Evolutionary conservation across 2,797 vertebrate genomes (phyloP), one percentile per base, ranked within the genome.

Genomic region (Danio choprae): DNA sequence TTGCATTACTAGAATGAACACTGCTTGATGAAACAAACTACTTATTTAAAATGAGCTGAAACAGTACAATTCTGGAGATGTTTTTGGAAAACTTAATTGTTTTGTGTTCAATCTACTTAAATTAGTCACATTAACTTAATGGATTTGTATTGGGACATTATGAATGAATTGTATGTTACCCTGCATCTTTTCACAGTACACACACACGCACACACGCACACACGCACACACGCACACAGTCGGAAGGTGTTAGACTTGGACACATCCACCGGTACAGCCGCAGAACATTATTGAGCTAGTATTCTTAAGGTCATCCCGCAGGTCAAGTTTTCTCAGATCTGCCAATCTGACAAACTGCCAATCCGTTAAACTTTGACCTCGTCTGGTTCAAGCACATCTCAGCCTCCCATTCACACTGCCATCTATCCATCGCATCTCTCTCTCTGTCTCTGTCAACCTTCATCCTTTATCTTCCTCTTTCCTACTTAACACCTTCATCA

Each of bases 301-400:
- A 59, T 13, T 50, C 80, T 18, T 12, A 1, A 51, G 81, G 85
- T 86, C 85, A n/a, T 6, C 2, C 12, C 51, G 6, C 16, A 16
- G 83, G 84, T 89, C 86, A 88, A 87, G 50, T 81, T 79, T 56
- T 86, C 64, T 60, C 48, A 87, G 82, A 79, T 53, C 80, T 50
- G 9, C 76, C 84, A 87, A 85, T 89, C 87, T 82, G 67, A 84
- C 84, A 80, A 74, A 85, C 68, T 55, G 38, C 51, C 51, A 22
- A 46, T 48, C 8, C 16, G 67, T 65, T 87, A 84, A 84, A 84
- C 88, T 88, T 56, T 87, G 87, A 87, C 89, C 87, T 69, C 9
- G 50, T 62, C 38, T 60, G 18, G 16, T 53, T 64, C 67, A 50
- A 74, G 43, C 72, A 46, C 18, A 53, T 63, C 70, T 56, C 62